A percentile compares a stretch with the other conserved stretches of the same genome.
phyloP scores from a whole-genome alignment of 1,140 invertebrate genomes.

The Sarcophaga bullata region DNA sequence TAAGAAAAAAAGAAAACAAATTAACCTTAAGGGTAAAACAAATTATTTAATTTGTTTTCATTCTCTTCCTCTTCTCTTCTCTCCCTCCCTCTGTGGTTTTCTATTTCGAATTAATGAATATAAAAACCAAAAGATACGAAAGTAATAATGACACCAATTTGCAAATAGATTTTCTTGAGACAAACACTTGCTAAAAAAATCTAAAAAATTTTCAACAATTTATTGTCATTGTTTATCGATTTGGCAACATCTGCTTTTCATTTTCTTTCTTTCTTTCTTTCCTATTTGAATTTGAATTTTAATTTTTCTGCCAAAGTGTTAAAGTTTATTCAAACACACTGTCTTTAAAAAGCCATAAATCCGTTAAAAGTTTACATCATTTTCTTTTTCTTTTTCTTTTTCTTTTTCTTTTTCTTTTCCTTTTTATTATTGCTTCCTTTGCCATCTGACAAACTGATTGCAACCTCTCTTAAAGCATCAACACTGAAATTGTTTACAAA shows the following conservation, averaged over 20 bases:
- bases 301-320: neutral
- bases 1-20: too few species aligned
- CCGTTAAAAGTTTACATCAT: neutral
- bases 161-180: too few species aligned
- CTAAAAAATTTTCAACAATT: neutral
- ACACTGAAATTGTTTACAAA: constrained; percentile 1
- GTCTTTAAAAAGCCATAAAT: neutral
- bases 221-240: neutral
- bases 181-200: neutral
- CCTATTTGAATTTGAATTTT: too few species aligned
- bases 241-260: neutral
- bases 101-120: neutral
- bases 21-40: too few species aligned
- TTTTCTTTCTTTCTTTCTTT: neutral
- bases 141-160: neutral
- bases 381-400: neutral
- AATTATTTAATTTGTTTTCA: too few species aligned
- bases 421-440: neutral
- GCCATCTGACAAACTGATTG: neutral
- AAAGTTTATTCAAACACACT: constrained; percentile 11
- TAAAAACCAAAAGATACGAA: neutral
- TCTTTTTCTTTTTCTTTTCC: neutral
- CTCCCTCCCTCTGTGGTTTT: too few species aligned
- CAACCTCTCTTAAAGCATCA: constrained; percentile 3
- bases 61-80: too few species aligned